Evolutionary conservation across 2,113 vertebrate species (phyloP), one percentile per base, ranked within the genome.

Genomic region (Pantherophis guttatus): DNA sequence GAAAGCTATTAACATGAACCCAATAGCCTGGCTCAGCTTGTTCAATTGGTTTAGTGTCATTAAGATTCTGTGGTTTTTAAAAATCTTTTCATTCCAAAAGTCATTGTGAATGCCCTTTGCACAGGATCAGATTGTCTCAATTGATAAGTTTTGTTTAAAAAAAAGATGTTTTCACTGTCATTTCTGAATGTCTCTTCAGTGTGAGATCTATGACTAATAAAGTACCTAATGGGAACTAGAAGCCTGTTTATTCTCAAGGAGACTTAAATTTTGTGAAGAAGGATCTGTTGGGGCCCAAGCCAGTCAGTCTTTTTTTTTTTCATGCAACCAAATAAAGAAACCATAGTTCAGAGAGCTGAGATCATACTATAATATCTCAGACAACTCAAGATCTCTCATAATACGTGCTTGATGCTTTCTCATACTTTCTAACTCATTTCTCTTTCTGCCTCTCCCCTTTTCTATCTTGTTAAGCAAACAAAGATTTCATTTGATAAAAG

Each of bases 181-280:
- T 95, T 97, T 98, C 95, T 97, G 97, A 97, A 97, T 97, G 96
- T 96, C 94, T 97, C 96, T 96, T 97, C 96, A 97, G 94, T 95
- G 91, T 93, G 95, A 97, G 96, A 96, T 97, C 97, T 97, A 96
- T 94, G 96, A 94, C 87, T 96, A 85, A 86, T 94, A 91, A 95
- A 96, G 95, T 97, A 97, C 97, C 96, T 97, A 96, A 96, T 97
- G 91, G 93, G 96, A 97, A 96, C 95, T 96, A 95, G 95, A 95
- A 91, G 92, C 95, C 97, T 98, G 97, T 95, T 97, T 96, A 97
- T 94, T 98, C 96, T 98, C 97, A 98, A 97, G 94, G 94, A 97
- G 95, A 93, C 94, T 96, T 96, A 95, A 97, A 94, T 93, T 97
- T 97, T 86, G 94, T 96, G 97, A 96, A 97, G 94, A 97, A 62